These are phyloP conservation scores for Takifugu bimaculatus DNA, from an alignment of 2,113 vertebrate species.

Conservation along the genomic window DNA sequence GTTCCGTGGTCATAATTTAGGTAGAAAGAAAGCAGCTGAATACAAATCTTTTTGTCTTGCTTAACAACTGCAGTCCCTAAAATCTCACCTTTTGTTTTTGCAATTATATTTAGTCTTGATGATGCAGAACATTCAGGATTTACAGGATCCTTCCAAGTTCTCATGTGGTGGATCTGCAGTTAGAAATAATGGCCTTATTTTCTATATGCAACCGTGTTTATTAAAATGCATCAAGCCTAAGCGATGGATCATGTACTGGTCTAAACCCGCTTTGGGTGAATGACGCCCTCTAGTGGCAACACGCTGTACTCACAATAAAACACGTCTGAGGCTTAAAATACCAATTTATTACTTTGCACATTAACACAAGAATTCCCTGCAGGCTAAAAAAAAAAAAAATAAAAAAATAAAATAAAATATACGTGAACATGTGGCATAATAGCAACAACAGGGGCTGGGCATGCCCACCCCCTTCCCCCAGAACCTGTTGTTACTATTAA, in stretches of 20 bases:
- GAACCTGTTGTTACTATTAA: slow-evolving; percentile 85
- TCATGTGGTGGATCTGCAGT: too few relatives aligned
- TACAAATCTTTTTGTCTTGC: too few relatives aligned
- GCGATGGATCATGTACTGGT: background rate
- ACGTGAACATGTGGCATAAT: slow-evolving; percentile 76
- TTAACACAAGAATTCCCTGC: slow-evolving; percentile 97
- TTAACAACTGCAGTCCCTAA: too few relatives aligned
- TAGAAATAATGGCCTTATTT: too few relatives aligned
- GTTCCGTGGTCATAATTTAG: too few relatives aligned
- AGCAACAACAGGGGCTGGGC: slow-evolving; percentile 76
- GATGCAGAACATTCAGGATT: too few relatives aligned
- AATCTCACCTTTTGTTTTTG: too few relatives aligned
- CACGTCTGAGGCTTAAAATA: slow-evolving; percentile 86
- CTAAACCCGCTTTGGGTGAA: slow-evolving; percentile 1
- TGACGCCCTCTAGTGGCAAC: slow-evolving; percentile 50
- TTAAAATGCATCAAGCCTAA: too few relatives aligned
- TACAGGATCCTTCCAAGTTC: too few relatives aligned
- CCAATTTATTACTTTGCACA: slow-evolving; percentile 92
- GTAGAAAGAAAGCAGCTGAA: too few relatives aligned
- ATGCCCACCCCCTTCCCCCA: slow-evolving; percentile 53
- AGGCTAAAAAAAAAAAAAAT: slow-evolving; percentile 82
- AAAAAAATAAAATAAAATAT: slow-evolving; percentile 19
- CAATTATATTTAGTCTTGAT: too few relatives aligned
- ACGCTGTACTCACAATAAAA: slow-evolving; percentile 14
- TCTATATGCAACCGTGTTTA: too few relatives aligned